These are phyloP conservation scores for Semotilus atromaculatus DNA, from an alignment of 2,797 vertebrate species.

Conservation along the genomic window DNA sequence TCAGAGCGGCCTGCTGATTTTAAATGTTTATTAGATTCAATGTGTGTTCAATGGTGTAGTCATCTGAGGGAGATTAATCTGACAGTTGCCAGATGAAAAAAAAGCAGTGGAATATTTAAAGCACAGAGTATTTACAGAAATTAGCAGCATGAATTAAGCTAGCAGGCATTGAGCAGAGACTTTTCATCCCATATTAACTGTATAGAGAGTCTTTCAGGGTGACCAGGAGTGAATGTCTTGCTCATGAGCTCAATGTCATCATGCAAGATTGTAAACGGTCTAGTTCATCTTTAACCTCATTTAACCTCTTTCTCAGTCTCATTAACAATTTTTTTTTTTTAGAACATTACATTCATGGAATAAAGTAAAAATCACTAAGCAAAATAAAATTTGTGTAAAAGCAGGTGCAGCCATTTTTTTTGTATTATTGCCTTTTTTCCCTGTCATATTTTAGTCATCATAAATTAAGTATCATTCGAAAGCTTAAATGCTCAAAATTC, in stretches of 20 bases:
- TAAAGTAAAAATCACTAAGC: no score
- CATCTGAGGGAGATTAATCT: conserved; percentile 62
- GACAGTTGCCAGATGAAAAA: conserved; percentile 52
- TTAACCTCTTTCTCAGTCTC: no score
- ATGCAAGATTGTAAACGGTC: neutral
- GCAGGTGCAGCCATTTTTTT: neutral
- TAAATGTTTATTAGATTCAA: conserved; percentile 58
- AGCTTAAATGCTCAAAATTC: neutral
- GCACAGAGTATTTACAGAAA: conserved; percentile 9
- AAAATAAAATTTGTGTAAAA: neutral
- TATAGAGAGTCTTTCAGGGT: neutral
- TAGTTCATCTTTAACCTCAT: neutral
- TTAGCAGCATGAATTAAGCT: conserved; percentile 15
- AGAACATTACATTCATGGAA: no score
- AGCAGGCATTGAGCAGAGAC: neutral
- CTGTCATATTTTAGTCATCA: neutral
- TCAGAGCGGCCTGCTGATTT: conserved; percentile 57
- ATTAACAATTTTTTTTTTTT: no score
- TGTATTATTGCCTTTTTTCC: no score
- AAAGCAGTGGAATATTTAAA: conserved; percentile 19
- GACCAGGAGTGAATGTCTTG: neutral
- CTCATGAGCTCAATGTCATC: neutral
- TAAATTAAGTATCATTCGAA: neutral
- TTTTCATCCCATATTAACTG: neutral
- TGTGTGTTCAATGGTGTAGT: conserved; percentile 9